Percentiles rank a stretch among this genome's conserved stretches.
Evolutionary conservation across 2,113 vertebrate genomes (phyloP).

Genomic region (Oryzias melastigma): DNA sequence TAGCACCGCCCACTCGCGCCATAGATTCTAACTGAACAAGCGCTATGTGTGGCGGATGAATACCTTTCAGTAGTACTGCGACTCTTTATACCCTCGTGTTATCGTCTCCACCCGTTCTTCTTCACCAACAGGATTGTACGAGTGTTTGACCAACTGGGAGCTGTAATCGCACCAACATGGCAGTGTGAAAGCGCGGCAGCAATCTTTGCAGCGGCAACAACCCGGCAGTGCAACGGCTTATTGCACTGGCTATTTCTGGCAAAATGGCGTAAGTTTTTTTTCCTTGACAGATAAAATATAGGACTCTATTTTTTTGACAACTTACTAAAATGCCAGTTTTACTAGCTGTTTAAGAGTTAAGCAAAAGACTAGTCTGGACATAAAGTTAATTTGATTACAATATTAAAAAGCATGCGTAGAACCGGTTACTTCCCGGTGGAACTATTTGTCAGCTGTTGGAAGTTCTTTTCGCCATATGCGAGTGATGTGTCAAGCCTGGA

Average conservation of each 20-base stretch:
- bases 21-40: neutral
- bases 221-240: constrained; percentile 75
- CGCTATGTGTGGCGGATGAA: constrained; percentile 53
- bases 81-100: constrained; percentile 16
- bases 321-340: neutral
- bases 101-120: rapidly evolving
- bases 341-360: neutral
- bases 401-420: too few relatives aligned
- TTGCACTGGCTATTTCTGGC: constrained; percentile 75
- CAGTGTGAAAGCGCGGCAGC: constrained; percentile 72
- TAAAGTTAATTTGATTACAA: too few relatives aligned
- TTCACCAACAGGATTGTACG: rapidly evolving
- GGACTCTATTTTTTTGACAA: neutral
- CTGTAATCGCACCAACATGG: constrained; percentile 62
- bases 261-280: constrained; percentile 81
- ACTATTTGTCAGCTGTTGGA: too few relatives aligned
- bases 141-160: rapidly evolving
- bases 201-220: constrained; percentile 71
- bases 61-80: constrained; percentile 27
- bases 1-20: constrained; percentile 4
- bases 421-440: too few relatives aligned
- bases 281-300: neutral
- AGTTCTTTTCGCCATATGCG: too few relatives aligned
- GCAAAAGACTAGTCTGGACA: too few relatives aligned
- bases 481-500: too few relatives aligned